These are phyloP conservation scores for Ephestia elutella DNA, from an alignment of 1,140 invertebrate genomes.

Conservation along the genomic window DNA sequence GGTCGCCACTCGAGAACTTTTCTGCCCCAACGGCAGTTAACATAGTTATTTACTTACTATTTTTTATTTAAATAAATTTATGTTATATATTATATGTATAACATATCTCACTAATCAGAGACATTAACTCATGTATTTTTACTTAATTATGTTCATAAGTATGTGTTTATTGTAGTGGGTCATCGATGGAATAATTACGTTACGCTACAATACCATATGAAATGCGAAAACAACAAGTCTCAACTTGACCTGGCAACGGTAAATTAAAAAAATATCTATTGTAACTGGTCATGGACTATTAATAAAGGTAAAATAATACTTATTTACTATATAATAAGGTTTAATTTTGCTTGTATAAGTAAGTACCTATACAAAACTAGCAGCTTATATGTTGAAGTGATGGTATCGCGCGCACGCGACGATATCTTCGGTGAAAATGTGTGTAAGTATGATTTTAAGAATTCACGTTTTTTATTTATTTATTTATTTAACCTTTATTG, in stretches of 20 bases:
- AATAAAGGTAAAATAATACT: not conserved
- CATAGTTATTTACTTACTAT: too few species aligned
- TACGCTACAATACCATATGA: not conserved
- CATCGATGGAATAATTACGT: not conserved
- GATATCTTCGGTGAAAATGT: not conserved
- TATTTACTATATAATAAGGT: not conserved
- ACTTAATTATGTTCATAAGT: too few species aligned
- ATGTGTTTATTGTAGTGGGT: too few species aligned
- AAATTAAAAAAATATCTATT: conserved; percentile 24
- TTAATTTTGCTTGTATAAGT: not conserved
- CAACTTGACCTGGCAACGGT: conserved; percentile 49
- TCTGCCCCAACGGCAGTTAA: too few species aligned
- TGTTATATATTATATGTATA: too few species aligned
- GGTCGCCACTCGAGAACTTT: too few species aligned
- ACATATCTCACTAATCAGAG: too few species aligned
- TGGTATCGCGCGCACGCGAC: conserved; percentile 18
- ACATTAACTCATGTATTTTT: too few species aligned
- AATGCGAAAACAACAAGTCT: conserved; percentile 30
- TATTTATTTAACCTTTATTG: too few species aligned
- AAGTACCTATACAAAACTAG: not conserved
- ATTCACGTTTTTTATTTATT: too few species aligned
- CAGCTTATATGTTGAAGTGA: not conserved
- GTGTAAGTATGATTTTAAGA: not conserved
- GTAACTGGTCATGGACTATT: not conserved
- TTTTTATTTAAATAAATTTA: too few species aligned